Percentiles rank a stretch among this genome's conserved stretches.
Evolutionary conservation across 2,888 invertebrate species (phyloP).

Genomic region (Reticulitermes lucifugus): DNA sequence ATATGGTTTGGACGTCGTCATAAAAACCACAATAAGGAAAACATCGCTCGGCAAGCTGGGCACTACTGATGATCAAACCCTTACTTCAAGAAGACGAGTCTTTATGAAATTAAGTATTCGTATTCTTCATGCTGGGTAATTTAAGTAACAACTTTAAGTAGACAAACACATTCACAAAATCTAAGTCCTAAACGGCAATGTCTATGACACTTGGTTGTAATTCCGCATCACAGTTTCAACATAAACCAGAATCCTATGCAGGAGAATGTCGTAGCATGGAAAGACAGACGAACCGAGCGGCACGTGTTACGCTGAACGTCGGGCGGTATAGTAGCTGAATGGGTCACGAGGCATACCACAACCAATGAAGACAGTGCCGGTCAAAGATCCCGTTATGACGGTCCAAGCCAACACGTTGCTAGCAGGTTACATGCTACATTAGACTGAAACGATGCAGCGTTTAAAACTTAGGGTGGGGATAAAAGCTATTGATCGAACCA

Average conservation of each 20-base stretch:
- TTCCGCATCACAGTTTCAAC: too few relatives aligned
- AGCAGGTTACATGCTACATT: not conserved
- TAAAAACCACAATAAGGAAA: too few relatives aligned
- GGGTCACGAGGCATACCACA: constrained; percentile 17
- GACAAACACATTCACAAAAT: too few relatives aligned
- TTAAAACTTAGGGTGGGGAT: not conserved
- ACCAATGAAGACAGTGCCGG: not conserved
- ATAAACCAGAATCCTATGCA: not conserved
- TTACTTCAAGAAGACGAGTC: too few relatives aligned
- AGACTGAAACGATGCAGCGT: not conserved
- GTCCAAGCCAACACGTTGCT: not conserved
- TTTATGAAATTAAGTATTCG: too few relatives aligned
- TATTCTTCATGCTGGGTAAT: too few relatives aligned
- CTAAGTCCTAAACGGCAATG: too few relatives aligned
- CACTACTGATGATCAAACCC: too few relatives aligned
- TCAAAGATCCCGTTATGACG: not conserved
- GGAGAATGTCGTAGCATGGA: not conserved
- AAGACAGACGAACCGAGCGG: not conserved
- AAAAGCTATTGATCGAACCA: not conserved
- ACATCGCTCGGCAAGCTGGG: too few relatives aligned
- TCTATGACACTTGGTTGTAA: too few relatives aligned
- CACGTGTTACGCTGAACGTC: not conserved
- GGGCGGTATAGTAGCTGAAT: not conserved
- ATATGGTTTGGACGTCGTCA: too few relatives aligned
- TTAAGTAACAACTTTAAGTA: too few relatives aligned